These are phyloP conservation scores for Eriocheir sinensis DNA, from an alignment of 1,140 invertebrate genomes.

Conservation along the genomic window DNA sequence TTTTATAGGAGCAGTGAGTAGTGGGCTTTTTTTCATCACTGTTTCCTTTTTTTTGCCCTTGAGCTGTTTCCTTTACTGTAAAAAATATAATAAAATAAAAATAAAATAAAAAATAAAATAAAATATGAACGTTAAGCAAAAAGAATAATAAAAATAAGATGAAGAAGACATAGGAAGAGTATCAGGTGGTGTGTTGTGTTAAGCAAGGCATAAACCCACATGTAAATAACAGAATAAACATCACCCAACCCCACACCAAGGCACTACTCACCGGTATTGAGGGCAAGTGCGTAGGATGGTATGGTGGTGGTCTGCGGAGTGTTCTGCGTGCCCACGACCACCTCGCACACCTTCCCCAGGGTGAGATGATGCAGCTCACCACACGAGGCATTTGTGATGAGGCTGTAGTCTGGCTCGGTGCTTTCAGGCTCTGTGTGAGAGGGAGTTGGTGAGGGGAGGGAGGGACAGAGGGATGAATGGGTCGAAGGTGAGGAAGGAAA, in stretches of 20 bases:
- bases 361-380: slow-evolving; percentile 82
- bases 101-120: no score
- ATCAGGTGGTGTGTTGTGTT: no score
- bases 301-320: slow-evolving; percentile 36
- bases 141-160: no score
- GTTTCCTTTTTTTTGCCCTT: no score
- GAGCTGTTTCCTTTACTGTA: no score
- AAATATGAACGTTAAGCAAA: no score
- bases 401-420: slow-evolving; percentile 82
- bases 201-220: no score
- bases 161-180: no score
- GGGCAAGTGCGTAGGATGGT: slow-evolving; percentile 26
- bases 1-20: no score
- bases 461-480: not conserved
- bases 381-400: slow-evolving; percentile 86
- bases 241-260: not conserved
- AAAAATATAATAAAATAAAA: no score
- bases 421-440: slow-evolving; percentile 24
- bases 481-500: not conserved
- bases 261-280: slow-evolving; percentile 62
- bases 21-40: no score
- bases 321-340: slow-evolving; percentile 81
- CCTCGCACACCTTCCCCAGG: slow-evolving; percentile 83
- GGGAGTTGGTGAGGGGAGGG: not conserved
- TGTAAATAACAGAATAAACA: no score